phyloP scores from a whole-genome alignment of 2,888 invertebrate species.

The Macrophya annulata region DNA sequence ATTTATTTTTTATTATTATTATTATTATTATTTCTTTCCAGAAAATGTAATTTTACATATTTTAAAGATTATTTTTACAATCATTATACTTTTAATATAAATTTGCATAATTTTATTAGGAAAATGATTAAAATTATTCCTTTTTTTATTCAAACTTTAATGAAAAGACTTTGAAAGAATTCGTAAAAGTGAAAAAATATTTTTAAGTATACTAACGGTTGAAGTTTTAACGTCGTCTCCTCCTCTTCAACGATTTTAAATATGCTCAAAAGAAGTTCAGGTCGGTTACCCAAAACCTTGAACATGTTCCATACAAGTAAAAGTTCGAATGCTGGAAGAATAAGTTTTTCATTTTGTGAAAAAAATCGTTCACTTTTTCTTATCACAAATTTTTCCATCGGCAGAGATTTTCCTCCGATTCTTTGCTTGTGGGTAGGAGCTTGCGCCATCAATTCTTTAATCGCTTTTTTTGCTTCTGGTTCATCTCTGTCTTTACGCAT shows the following conservation, averaged over 20 bases:
- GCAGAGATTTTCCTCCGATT: conserved; percentile 97
- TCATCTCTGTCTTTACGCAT: conserved; percentile 84
- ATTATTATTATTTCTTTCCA: too few species aligned
- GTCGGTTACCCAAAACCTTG: conserved; percentile 88
- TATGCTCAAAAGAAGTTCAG: conserved; percentile 83
- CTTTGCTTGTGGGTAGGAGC: conserved; percentile 92
- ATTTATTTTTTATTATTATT: conserved; percentile 3
- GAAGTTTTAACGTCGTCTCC: conserved; percentile 68
- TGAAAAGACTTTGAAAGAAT: too few species aligned
- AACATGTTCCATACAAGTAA: conserved; percentile 97
- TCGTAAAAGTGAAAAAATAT: background rate
- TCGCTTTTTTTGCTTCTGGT: conserved; percentile 81
- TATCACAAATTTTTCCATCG: conserved; percentile 98
- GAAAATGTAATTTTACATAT: too few species aligned
- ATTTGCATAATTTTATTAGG: too few species aligned
- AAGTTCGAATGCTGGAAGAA: conserved; percentile 93
- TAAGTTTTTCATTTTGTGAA: conserved; percentile 86
- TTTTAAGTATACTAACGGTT: conserved; percentile 59
- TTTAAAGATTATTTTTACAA: too few species aligned
- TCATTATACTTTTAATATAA: too few species aligned
- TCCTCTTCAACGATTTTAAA: conserved; percentile 84
- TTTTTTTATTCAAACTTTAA: too few species aligned
- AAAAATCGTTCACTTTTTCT: conserved; percentile 91
- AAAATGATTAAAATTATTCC: too few species aligned
- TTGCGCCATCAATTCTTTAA: conserved; percentile 87